These are phyloP conservation scores for Acanthosepion esculentum DNA, from an alignment of 2,888 invertebrate genomes.

Conservation along the genomic window DNA sequence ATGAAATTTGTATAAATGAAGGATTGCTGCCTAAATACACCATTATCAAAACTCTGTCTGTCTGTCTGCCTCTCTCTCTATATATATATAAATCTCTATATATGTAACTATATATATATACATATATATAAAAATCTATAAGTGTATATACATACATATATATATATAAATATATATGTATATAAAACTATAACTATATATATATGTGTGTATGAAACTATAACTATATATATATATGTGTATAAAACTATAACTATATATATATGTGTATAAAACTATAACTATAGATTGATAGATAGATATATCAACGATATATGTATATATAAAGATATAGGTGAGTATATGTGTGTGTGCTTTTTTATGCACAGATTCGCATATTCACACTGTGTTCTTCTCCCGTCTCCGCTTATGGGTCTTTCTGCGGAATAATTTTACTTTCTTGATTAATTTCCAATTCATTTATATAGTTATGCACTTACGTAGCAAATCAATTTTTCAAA, in stretches of 20 bases:
- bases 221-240: not conserved
- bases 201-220: too few relatives aligned
- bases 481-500: not conserved
- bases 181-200: too few relatives aligned
- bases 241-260: too few relatives aligned
- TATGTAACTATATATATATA: not conserved
- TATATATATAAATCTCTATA: not conserved
- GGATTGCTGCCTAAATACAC: too few relatives aligned
- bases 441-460: slow-evolving; percentile 33
- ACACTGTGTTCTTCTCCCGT: not conserved
- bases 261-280: too few relatives aligned
- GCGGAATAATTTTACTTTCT: not conserved
- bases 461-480: not conserved
- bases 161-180: not conserved
- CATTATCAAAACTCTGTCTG: too few relatives aligned
- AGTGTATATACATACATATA: not conserved
- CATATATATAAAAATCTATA: not conserved
- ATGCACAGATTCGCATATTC: not conserved
- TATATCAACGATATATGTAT: not conserved
- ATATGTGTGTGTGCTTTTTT: not conserved
- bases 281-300: not conserved
- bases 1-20: too few relatives aligned
- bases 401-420: not conserved
- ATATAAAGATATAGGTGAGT: not conserved
- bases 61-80: too few relatives aligned